Evolutionary conservation across 2,113 vertebrate genomes (phyloP).

Genomic region (Coptodon rendalli): DNA sequence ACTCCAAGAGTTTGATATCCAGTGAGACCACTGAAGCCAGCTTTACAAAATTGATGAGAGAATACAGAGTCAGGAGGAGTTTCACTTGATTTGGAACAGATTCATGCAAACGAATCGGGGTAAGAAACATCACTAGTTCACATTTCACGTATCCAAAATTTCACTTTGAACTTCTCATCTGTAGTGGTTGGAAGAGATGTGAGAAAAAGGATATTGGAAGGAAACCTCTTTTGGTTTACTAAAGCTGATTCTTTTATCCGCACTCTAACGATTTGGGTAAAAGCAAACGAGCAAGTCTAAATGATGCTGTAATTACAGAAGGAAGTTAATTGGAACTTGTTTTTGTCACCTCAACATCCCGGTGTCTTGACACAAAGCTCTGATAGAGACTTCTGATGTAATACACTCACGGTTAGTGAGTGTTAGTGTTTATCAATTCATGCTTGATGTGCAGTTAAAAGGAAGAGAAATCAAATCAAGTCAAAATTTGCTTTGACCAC

Average conservation of each 20-base stretch:
- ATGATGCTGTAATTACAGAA: not conserved
- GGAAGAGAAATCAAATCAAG: not conserved
- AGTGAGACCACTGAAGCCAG: constrained; percentile 48
- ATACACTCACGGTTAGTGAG: not conserved
- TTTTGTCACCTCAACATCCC: not conserved
- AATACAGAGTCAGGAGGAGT: constrained; percentile 19
- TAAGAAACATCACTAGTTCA: not conserved
- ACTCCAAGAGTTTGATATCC: constrained; percentile 51
- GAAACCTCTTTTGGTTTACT: not conserved
- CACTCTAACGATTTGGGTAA: not conserved
- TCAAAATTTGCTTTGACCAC: not conserved
- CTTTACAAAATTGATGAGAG: constrained; percentile 50
- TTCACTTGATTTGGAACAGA: constrained; percentile 30
- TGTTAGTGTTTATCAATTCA: not conserved
- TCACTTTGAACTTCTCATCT: constrained; percentile 29
- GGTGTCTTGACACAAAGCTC: not conserved
- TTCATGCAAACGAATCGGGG: constrained; percentile 33
- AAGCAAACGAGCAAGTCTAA: not conserved
- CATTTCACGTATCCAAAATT: not conserved
- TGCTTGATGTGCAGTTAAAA: not conserved
- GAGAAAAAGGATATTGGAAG: not conserved
- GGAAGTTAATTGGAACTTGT: not conserved
- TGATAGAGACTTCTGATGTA: not conserved
- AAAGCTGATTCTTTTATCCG: not conserved
- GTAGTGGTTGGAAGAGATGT: not conserved